A percentile compares a stretch with the other conserved stretches of the same genome.
These are phyloP conservation scores for Gobius niger DNA, from an alignment of 2,113 vertebrate species.

Conservation along the genomic window DNA sequence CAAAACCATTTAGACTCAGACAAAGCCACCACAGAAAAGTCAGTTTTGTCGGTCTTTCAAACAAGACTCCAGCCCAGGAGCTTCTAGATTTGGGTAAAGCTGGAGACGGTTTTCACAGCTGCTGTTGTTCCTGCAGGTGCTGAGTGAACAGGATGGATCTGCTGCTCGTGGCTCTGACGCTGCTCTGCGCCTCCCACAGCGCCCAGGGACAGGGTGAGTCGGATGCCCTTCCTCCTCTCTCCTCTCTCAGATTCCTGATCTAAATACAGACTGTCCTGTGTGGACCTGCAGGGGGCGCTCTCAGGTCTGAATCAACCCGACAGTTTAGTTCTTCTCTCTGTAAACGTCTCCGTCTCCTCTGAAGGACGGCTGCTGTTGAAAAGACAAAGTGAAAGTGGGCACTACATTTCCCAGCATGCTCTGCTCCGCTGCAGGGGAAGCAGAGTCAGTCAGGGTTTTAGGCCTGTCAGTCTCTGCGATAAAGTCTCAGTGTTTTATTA, in stretches of 20 bases:
- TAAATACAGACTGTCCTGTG: background rate
- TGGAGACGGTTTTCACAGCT: too few relatives aligned
- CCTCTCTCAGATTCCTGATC: too few relatives aligned
- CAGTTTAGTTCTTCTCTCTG: too few relatives aligned
- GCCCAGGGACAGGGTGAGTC: constrained; percentile 2
- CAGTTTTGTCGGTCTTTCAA: too few relatives aligned
- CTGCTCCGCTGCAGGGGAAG: background rate
- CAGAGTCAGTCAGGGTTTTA: background rate
- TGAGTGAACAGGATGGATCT: constrained; percentile 3
- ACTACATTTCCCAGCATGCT: background rate
- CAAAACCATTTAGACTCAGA: too few relatives aligned
- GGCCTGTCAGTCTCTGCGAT: too few relatives aligned
- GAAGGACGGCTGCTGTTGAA: background rate
- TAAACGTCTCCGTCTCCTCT: too few relatives aligned
- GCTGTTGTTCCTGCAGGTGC: background rate
- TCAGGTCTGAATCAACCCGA: too few relatives aligned
- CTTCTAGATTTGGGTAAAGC: too few relatives aligned
- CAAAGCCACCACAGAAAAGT: too few relatives aligned
- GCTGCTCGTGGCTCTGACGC: background rate
- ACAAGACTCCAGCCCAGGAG: too few relatives aligned
- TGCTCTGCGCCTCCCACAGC: background rate
- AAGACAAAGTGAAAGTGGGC: background rate
- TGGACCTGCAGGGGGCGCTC: background rate
- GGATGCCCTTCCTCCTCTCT: background rate
- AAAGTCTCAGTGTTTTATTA: too few relatives aligned